These are phyloP conservation scores for Ammospiza nelsoni DNA, from an alignment of 2,113 vertebrate genomes.

Conservation along the genomic window DNA sequence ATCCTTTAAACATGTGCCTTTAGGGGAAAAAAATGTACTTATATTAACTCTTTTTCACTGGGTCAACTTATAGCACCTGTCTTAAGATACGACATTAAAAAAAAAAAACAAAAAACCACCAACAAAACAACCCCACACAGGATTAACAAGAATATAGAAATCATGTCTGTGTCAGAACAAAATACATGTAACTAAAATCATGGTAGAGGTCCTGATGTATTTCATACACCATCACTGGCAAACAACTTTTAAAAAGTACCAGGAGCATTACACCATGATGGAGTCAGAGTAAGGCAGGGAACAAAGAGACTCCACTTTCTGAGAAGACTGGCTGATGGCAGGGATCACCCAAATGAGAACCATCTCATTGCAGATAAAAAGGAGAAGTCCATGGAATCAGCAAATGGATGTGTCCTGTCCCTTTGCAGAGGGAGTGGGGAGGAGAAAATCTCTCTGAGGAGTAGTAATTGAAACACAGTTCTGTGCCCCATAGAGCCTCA, in stretches of 20 bases:
- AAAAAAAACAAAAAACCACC: no score
- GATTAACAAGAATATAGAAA: neutral
- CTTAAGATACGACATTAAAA: neutral
- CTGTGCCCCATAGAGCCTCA: rapidly evolving
- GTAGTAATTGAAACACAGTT: neutral
- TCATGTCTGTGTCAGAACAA: no score
- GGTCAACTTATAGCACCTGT: neutral
- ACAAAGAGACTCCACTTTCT: neutral
- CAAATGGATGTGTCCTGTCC: neutral
- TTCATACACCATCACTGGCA: no score
- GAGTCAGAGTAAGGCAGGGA: neutral
- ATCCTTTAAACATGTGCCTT: neutral
- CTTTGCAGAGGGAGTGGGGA: rapidly evolving
- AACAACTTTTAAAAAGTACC: neutral
- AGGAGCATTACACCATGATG: neutral
- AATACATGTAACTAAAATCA: no score
- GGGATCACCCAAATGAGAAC: neutral
- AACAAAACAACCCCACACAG: no score
- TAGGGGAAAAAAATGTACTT: neutral
- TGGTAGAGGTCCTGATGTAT: no score
- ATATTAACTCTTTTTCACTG: neutral
- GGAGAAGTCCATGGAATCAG: neutral
- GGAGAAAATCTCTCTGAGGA: neutral
- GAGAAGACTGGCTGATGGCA: neutral
- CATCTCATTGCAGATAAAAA: neutral